Percentiles rank a stretch among this genome's conserved stretches.
These are phyloP conservation scores for Cantharis rufa DNA, from an alignment of 2,888 invertebrate species.

Conservation along the genomic window DNA sequence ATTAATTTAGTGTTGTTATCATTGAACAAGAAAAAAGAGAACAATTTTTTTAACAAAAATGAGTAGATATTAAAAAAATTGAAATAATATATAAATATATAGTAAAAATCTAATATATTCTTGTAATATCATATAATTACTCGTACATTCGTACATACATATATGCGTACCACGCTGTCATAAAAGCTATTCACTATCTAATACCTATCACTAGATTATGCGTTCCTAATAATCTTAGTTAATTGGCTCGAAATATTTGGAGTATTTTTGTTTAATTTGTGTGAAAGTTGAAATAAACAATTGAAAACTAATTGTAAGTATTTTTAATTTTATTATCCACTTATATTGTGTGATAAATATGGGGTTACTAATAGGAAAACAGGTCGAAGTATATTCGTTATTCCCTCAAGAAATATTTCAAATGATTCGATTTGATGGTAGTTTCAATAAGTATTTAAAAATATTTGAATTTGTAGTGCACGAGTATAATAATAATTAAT, in stretches of 20 bases:
- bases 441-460: not conserved
- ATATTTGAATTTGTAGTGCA: not conserved
- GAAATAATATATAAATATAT: no score
- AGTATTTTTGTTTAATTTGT: not conserved
- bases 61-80: no score
- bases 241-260: not conserved
- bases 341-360: not conserved
- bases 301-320: not conserved
- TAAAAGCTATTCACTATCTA: not conserved
- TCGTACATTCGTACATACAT: no score
- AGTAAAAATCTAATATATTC: no score
- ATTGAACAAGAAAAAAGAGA: no score
- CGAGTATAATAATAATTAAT: slow-evolving; percentile 14
- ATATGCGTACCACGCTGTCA: not conserved
- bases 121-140: no score
- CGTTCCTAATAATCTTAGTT: not conserved
- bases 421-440: not conserved
- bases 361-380: not conserved
- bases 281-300: not conserved
- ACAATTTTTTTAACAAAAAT: no score
- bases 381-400: not conserved
- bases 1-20: no score
- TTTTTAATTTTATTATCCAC: not conserved
- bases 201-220: not conserved
- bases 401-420: not conserved